Evolutionary conservation across 1,140 invertebrate species (phyloP).

Genomic region (Pseudomyrmex pallidus): DNA sequence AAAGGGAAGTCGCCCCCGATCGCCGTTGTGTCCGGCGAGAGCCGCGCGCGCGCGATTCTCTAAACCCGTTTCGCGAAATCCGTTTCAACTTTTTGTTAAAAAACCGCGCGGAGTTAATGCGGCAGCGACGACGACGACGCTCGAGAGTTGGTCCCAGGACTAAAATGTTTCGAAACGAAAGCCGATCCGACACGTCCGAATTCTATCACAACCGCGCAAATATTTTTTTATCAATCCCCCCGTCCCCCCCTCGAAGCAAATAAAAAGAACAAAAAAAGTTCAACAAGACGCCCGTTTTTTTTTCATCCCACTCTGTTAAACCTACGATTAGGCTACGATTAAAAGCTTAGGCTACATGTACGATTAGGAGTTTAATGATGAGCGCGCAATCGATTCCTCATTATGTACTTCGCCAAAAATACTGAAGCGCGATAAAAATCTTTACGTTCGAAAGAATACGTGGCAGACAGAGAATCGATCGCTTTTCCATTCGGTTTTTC

Average conservation of each 20-base stretch:
- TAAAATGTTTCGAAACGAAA: slow-evolving; percentile 24
- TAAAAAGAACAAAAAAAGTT: too few relatives aligned
- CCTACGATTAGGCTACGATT: background rate
- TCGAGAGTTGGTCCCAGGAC: background rate
- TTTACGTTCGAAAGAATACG: slow-evolving; percentile 13
- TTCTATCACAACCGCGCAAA: slow-evolving; percentile 27
- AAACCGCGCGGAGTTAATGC: slow-evolving; percentile 8
- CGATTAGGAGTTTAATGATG: too few relatives aligned
- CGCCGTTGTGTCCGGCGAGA: background rate
- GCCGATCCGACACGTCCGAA: background rate
- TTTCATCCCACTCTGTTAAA: too few relatives aligned
- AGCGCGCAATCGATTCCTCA: too few relatives aligned
- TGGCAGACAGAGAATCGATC: background rate
- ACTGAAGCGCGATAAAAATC: slow-evolving; percentile 15
- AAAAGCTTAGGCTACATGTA: background rate
- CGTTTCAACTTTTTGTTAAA: slow-evolving; percentile 25
- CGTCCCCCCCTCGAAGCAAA: too few relatives aligned
- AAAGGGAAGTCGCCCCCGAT: background rate
- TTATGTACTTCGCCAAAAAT: slow-evolving; percentile 50
- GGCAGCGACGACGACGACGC: background rate
- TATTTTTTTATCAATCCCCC: background rate
- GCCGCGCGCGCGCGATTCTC: slow-evolving; percentile 1
- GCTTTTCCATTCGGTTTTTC: background rate
- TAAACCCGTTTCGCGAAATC: slow-evolving; percentile 17
- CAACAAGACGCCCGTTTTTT: too few relatives aligned